Evolutionary conservation across 2,797 vertebrate genomes (phyloP).

Genomic region (Oryzias dopingdopingensis): DNA sequence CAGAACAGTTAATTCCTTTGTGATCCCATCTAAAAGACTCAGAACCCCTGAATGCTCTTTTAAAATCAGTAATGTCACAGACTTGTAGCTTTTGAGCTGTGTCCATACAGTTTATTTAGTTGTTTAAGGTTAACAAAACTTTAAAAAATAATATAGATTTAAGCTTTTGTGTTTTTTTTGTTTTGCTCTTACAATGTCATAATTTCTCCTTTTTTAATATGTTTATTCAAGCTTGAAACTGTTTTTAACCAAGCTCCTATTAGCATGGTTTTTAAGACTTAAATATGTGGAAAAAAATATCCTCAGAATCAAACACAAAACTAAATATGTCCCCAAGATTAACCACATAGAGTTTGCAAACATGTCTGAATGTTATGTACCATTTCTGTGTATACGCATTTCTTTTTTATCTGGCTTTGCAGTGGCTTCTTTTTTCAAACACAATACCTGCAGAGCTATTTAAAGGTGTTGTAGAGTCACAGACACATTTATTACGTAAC

Average conservation of each 20-base stretch:
- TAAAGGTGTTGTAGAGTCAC: neutral
- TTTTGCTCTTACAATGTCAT: too few species aligned
- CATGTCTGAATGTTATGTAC: neutral
- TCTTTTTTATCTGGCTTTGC: neutral
- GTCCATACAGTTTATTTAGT: too few species aligned
- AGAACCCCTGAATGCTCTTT: too few species aligned
- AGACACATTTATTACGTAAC: neutral
- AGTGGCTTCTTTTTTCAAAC: neutral
- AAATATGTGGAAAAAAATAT: too few species aligned
- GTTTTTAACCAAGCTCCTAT: neutral
- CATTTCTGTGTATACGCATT: neutral
- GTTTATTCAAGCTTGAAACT: neutral
- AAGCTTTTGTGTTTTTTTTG: too few species aligned
- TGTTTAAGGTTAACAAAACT: too few species aligned
- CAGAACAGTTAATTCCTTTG: too few species aligned
- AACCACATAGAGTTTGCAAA: neutral
- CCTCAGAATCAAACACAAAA: neutral
- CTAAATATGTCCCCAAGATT: neutral
- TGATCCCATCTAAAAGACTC: too few species aligned
- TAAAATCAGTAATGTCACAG: too few species aligned
- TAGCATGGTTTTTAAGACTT: neutral
- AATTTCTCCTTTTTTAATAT: neutral
- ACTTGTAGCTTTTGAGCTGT: too few species aligned
- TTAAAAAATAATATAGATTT: too few species aligned
- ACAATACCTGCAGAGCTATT: neutral